Evolutionary conservation across 2,888 invertebrate species (phyloP).

Genomic region (Sericinus montela): DNA sequence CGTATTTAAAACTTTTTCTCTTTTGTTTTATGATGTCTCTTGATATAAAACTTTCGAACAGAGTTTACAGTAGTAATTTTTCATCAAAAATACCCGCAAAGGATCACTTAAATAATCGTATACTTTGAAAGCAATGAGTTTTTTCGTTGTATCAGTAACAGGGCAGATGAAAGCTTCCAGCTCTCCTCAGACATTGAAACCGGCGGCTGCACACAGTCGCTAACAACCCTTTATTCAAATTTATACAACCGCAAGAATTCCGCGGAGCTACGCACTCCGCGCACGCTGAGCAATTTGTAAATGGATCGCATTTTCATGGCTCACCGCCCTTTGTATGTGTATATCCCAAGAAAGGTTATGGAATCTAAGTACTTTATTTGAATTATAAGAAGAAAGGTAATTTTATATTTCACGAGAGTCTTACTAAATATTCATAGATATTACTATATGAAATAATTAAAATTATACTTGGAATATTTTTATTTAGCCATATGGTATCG

Average conservation of each 20-base stretch:
- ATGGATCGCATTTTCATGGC: constrained; percentile 50
- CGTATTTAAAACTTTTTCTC: too few relatives aligned
- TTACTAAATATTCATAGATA: too few relatives aligned
- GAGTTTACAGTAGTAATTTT: too few relatives aligned
- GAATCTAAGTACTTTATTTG: background rate
- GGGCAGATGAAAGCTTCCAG: constrained; percentile 14
- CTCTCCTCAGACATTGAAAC: constrained; percentile 7
- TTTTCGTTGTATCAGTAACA: constrained; percentile 10
- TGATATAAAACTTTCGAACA: too few relatives aligned
- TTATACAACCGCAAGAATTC: constrained; percentile 57
- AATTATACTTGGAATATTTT: too few relatives aligned
- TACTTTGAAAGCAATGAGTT: constrained; percentile 22
- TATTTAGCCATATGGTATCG: too few relatives aligned
- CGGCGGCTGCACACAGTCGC: constrained; percentile 29
- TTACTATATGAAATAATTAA: too few relatives aligned
- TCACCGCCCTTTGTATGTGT: constrained; percentile 22
- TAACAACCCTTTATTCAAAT: constrained; percentile 57
- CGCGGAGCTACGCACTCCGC: constrained; percentile 48
- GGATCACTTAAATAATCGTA: background rate
- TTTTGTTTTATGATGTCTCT: too few relatives aligned
- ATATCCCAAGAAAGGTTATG: background rate
- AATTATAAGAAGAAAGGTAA: too few relatives aligned
- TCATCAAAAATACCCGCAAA: too few relatives aligned
- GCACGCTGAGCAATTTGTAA: constrained; percentile 62
- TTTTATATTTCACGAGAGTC: too few relatives aligned